Conservation (phyloP, 2,888 invertebrate species). For the Sclerodermus sp. region DNA sequence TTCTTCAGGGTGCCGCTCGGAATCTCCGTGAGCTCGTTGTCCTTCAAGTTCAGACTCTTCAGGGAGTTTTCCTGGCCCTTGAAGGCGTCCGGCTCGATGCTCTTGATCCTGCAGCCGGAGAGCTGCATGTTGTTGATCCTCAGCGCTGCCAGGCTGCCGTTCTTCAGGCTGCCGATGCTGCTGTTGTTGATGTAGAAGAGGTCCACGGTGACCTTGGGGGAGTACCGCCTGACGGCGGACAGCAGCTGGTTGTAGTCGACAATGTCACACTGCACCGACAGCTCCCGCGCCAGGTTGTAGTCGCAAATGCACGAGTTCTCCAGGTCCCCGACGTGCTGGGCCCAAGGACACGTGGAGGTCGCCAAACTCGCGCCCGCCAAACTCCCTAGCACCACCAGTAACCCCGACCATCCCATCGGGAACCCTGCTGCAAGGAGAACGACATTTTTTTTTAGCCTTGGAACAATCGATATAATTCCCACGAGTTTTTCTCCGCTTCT, state of each 20-base stretch:
- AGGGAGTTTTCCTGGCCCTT: conserved; percentile 79
- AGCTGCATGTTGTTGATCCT: conserved; percentile 81
- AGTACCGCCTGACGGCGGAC: conserved; percentile 71
- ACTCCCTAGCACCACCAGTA: conserved; percentile 31
- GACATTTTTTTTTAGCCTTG: no score
- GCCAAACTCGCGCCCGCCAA: conserved; percentile 32
- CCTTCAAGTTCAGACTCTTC: conserved; percentile 82
- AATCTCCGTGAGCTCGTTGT: conserved; percentile 77
- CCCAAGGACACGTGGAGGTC: conserved; percentile 81
- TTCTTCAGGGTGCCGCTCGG: conserved; percentile 73
- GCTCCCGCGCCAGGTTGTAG: conserved; percentile 79
- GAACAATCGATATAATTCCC: no score
- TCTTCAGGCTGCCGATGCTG: conserved; percentile 69
- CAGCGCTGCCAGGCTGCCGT: conserved; percentile 70
- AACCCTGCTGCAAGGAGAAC: conserved; percentile 14
- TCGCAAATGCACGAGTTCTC: conserved; percentile 87
- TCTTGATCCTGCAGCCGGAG: conserved; percentile 77
- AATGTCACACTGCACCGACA: conserved; percentile 89
- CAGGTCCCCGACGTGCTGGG: conserved; percentile 69
- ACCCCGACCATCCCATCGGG: conserved; percentile 12
- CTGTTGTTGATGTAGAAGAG: conserved; percentile 88
- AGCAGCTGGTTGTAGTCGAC: conserved; percentile 79
- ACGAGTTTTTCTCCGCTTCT: no score
- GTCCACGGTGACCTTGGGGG: conserved; percentile 69
- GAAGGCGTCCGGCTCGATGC: conserved; percentile 74